Evolutionary conservation across 2,888 invertebrate species (phyloP).

Genomic region (Nineta flava): DNA sequence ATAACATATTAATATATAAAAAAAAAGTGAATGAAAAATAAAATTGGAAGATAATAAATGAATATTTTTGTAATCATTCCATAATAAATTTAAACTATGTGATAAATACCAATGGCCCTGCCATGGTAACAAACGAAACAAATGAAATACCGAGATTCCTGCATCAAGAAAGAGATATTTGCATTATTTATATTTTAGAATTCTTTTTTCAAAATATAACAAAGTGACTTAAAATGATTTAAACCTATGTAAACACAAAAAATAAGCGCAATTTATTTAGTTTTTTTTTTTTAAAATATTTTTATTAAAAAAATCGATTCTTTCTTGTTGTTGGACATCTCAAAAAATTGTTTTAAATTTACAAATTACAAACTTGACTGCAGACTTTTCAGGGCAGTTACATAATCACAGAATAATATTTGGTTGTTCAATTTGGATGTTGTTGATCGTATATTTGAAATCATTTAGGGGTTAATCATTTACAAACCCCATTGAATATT

Average conservation of each 20-base stretch:
- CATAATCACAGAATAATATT: neutral
- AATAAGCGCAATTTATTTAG: neutral
- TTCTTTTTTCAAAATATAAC: too few relatives aligned
- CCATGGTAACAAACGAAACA: neutral
- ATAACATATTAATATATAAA: too few relatives aligned
- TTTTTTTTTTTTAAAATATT: too few relatives aligned
- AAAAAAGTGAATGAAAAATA: neutral
- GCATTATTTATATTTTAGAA: too few relatives aligned
- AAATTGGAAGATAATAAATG: neutral
- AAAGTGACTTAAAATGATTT: neutral
- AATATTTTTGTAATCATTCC: neutral
- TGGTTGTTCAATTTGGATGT: neutral
- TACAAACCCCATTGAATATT: too few relatives aligned
- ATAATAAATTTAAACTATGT: neutral
- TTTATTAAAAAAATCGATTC: neutral
- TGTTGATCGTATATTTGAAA: neutral
- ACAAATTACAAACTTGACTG: constrained; percentile 1
- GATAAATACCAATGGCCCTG: neutral
- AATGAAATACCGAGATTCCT: too few relatives aligned
- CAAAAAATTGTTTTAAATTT: neutral
- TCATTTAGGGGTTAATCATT: neutral
- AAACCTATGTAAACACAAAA: neutral
- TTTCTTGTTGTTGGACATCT: neutral
- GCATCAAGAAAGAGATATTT: too few relatives aligned
- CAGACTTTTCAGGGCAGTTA: constrained; percentile 5